These are phyloP conservation scores for Ochropleura leucogaster DNA, from an alignment of 2,888 invertebrate genomes.

Conservation along the genomic window DNA sequence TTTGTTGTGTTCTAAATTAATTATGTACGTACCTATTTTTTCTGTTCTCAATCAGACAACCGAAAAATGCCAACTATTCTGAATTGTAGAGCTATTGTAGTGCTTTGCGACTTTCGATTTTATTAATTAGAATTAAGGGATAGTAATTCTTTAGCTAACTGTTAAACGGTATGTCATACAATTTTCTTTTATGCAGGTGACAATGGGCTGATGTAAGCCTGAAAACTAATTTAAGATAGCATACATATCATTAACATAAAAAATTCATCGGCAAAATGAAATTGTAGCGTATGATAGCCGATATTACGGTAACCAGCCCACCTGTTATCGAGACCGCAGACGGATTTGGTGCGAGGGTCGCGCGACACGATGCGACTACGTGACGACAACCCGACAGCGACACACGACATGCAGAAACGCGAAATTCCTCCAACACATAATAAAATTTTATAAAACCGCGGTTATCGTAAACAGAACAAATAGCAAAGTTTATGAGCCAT, in stretches of 20 bases:
- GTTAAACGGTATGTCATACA: constrained; percentile 24
- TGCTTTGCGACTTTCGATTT: constrained; percentile 34
- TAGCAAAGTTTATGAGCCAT: constrained; percentile 87
- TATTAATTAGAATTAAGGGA: constrained; percentile 45
- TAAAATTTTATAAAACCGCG: constrained; percentile 87
- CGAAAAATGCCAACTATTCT: constrained; percentile 15
- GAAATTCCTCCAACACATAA: constrained; percentile 78
- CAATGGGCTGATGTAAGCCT: constrained; percentile 42
- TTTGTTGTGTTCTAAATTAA: constrained; percentile 12
- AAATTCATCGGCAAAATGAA: constrained; percentile 32
- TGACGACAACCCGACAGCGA: constrained; percentile 58
- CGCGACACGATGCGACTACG: constrained; percentile 51
- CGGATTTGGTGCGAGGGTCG: constrained; percentile 46
- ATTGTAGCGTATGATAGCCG: constrained; percentile 40
- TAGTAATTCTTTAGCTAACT: constrained; percentile 3
- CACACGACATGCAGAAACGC: constrained; percentile 67
- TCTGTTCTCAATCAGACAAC: background rate
- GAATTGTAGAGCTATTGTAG: constrained; percentile 32
- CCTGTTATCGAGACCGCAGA: constrained; percentile 62
- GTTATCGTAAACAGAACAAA: constrained; percentile 89
- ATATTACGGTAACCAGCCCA: constrained; percentile 49
- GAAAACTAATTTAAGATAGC: constrained; percentile 38
- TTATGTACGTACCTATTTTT: background rate
- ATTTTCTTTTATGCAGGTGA: constrained; percentile 29
- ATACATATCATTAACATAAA: constrained; percentile 29